Evolutionary conservation across 2,113 vertebrate species (phyloP), one percentile per base, ranked within the genome.

Genomic region (Phocoena phocoena): DNA sequence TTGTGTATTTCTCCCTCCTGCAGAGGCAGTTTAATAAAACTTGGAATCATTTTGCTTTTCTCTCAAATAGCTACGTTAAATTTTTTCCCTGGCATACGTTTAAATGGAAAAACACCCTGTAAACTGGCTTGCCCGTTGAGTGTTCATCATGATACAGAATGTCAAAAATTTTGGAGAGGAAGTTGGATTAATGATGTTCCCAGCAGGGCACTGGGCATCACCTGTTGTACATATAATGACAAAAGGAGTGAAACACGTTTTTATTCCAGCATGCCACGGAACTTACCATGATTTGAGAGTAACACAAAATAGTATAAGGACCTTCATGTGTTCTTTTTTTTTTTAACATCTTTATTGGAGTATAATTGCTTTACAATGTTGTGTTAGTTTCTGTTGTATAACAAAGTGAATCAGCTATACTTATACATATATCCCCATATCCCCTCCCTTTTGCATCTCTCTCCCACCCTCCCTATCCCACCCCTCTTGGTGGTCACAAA

Each of bases 151-250:
- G 83, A 86, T 68, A 74, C 60, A 47, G 36, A 96, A 95, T 92
- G 92, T 44, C 92, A 97, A 81, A 89, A 38, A 83, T 90, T 85
- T 41, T 68, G 38, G 50, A 90, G 74, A 94, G 96, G 94, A 97
- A 93, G 86, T 83, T 53, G 94, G 93, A 93, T 55, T 97, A 73
- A 90, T 68, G 84, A 90, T 0, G 4, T 33, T 96, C 86, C 58
- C 89, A 94, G 96, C 73, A 96, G 95, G 88, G n/a, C 26, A 44
- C 41, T 55, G 77, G 80, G 44, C 86, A 63, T 91, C 91, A 63
- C 50, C 90, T 95, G 53, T 47, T 79, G 83, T 79, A 80, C 80
- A 74, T n/a, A 95, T 68, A 90, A 88, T 90, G 77, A 92, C 88
- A 88, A 68, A 88, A 77, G 38, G 58, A 70, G 71, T 47, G 28